Base-by-base conservation (phyloP, 2,888 invertebrate genomes). In the Erannis defoliaria region DNA sequence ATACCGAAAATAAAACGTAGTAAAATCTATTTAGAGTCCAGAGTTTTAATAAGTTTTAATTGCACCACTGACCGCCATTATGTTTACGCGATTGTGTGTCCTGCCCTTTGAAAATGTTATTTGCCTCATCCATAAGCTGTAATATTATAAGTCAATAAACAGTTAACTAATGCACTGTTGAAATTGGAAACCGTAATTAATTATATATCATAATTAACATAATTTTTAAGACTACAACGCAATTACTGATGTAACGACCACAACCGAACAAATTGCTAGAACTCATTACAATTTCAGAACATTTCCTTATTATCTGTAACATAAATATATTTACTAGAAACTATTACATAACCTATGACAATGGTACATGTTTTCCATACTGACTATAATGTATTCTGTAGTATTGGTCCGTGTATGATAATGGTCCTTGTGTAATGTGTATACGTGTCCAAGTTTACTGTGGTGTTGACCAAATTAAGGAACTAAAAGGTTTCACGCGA, bases 181-280 rank as follows among this genome's bases (percentile, higher is more conserved):
- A 9, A 46, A 46, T 46, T 31, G 0, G 10, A 46, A 5, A 18
- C 46, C 18, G 12, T 29, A 31, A 18, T 38, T 53, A 12, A 31
- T 46, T 29, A 9, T 31, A 18, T 43, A 8, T n/a, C n/a, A 42
- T 10, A 29, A 18, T 23, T 38, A 38, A 19, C 12, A 40, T 51
- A 51, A 35, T 38, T 16, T 38, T 12, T 35, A 21, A 51, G 38
- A 8, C 37, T 18, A 51, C 53, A 38, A 48, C 48, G 49, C 37
- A 55, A 14, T 58, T 16, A 50, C 40, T 60, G 60, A 62, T 37
- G 51, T 57, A 62, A 62, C 42, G n/a, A 14, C 14, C 42, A 62
- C 42, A n/a, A 14, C 14, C 42, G 53, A 43, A 42, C 26, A 16
- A 48, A 56, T 62, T 57, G 53, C 62, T 48, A 37, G 56, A 56